Conservation (phyloP, 2,888 invertebrate genomes). For the Limnephilus marmoratus region DNA sequence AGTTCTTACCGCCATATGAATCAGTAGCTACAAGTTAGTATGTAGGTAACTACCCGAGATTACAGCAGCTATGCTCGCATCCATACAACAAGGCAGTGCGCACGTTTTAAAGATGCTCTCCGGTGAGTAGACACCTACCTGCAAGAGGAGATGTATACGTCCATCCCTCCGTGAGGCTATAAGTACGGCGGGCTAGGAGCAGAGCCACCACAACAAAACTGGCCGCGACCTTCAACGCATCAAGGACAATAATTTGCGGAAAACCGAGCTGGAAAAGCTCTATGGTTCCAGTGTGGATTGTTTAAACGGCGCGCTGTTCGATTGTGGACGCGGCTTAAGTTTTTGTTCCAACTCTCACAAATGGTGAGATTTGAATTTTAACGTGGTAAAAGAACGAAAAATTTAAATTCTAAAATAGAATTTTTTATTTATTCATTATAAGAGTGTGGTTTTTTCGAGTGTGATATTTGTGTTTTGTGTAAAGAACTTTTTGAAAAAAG, state of each 20-base stretch:
- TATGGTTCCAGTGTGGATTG: neutral
- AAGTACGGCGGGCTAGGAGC: slow-evolving; percentile 2
- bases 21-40: neutral
- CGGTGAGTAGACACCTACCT: neutral
- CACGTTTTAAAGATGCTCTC: neutral
- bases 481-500: neutral
- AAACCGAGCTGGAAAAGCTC: neutral
- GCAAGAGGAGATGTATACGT: neutral
- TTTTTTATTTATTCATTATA: neutral
- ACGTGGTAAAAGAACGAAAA: neutral
- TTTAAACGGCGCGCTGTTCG: neutral
- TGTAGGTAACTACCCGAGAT: neutral
- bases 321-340: neutral
- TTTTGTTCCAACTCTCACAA: neutral
- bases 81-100: neutral
- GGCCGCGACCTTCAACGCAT: neutral
- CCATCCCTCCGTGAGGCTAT: slow-evolving; percentile 2
- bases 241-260: neutral
- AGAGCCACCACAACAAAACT: neutral
- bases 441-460: neutral
- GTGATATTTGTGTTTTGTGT: neutral
- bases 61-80: neutral
- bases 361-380: neutral
- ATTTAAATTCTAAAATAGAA: neutral
- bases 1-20: neutral